Conservation (phyloP, 1,140 invertebrate species). For the Geopemphigus sp. region DNA sequence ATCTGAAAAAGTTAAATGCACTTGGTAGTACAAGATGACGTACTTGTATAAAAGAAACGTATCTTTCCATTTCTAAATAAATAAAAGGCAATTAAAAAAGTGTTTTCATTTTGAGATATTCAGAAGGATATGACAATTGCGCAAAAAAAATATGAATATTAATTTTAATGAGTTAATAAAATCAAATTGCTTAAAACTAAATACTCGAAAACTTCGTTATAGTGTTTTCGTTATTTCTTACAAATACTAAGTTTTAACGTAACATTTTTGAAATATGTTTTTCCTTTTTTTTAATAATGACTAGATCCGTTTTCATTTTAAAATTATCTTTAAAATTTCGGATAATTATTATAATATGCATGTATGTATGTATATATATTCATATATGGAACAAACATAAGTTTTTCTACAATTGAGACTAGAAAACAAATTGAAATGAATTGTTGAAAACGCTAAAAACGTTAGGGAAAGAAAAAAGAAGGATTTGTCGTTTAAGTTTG, state of each 20-base stretch:
- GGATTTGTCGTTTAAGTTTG: neutral
- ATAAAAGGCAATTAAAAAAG: neutral
- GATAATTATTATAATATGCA: neutral
- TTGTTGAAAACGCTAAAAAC: neutral
- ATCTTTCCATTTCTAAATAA: conserved; percentile 2
- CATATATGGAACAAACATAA: neutral
- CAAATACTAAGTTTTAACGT: neutral
- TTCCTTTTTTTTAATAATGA: neutral
- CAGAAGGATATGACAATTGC: too few relatives aligned
- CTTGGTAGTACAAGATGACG: neutral
- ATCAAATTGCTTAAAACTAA: too few relatives aligned
- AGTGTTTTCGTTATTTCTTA: neutral
- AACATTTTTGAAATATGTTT: neutral
- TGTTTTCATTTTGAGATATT: neutral
- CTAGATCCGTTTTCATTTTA: neutral
- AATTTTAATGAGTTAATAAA: too few relatives aligned
- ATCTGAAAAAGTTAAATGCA: neutral
- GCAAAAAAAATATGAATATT: too few relatives aligned
- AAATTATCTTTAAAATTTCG: neutral
- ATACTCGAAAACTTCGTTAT: too few relatives aligned
- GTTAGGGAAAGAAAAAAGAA: neutral
- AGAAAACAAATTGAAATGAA: conserved; percentile 33
- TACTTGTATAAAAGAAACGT: neutral
- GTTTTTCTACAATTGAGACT: neutral
- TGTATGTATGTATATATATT: too few relatives aligned